These are phyloP conservation scores for Lepidurus couesii DNA, from an alignment of 1,140 invertebrate species.

Conservation along the genomic window DNA sequence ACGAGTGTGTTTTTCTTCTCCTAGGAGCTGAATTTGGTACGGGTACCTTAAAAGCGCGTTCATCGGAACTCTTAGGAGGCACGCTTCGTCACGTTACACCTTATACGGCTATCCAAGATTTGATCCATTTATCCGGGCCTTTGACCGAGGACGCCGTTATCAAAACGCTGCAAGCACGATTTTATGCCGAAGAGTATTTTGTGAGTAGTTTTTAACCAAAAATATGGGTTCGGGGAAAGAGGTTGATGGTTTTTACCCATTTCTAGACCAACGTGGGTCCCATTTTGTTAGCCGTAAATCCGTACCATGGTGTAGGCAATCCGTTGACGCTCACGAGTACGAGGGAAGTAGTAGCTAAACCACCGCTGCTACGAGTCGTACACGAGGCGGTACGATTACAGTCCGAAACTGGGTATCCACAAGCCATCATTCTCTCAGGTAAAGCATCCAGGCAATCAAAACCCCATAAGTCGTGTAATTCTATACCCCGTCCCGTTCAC, in stretches of 20 bases:
- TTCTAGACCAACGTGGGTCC: conserved; percentile 87
- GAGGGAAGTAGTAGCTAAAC: conserved; percentile 59
- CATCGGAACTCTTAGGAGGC: conserved; percentile 23
- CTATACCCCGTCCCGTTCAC: neutral
- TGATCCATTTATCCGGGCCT: conserved; percentile 83
- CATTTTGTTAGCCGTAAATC: conserved; percentile 80
- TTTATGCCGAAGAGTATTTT: conserved; percentile 76
- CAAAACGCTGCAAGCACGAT: conserved; percentile 79
- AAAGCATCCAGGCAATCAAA: conserved; percentile 38
- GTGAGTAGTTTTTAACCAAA: conserved; percentile 57
- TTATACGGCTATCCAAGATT: conserved; percentile 63
- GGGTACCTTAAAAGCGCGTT: conserved; percentile 22
- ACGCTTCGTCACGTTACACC: conserved; percentile 28
- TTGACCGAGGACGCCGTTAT: conserved; percentile 89
- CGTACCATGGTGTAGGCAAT: conserved; percentile 78
- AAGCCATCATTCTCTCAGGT: conserved; percentile 87
- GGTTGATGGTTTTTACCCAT: conserved; percentile 22
- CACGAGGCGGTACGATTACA: conserved; percentile 88
- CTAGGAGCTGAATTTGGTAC: neutral
- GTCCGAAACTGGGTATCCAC: conserved; percentile 87
- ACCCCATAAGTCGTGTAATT: neutral
- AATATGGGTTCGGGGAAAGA: neutral
- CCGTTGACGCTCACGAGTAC: conserved; percentile 79
- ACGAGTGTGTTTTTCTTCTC: neutral
- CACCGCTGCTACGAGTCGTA: conserved; percentile 77